These are phyloP conservation scores for Caenorhabditis doughertyi DNA, from an alignment of 2,888 invertebrate species.

Conservation along the genomic window DNA sequence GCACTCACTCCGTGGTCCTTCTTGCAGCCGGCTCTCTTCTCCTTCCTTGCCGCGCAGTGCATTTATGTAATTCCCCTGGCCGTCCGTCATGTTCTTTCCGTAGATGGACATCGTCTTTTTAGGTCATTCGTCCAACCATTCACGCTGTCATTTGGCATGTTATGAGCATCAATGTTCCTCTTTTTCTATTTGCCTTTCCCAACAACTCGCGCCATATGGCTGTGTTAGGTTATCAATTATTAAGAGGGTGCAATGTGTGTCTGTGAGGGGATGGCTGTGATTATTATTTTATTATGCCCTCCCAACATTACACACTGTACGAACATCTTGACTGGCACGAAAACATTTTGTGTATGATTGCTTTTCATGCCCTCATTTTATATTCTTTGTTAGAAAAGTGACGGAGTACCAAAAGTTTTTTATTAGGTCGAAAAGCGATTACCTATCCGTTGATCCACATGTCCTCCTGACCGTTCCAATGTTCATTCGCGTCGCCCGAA, in stretches of 20 bases:
- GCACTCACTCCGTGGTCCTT: constrained; percentile 47
- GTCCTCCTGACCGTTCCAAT: constrained; percentile 15
- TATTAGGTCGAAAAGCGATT: constrained; percentile 50
- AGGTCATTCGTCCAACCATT: constrained; percentile 39
- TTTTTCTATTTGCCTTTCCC: constrained; percentile 56
- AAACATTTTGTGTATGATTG: constrained; percentile 10
- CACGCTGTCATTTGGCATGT: constrained; percentile 49
- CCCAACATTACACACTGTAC: constrained; percentile 31
- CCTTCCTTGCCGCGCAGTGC: constrained; percentile 39
- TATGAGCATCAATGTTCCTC: constrained; percentile 36
- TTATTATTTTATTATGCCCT: constrained; percentile 58
- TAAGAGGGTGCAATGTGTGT: constrained; percentile 38
- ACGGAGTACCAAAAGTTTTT: constrained; percentile 20
- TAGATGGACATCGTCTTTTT: constrained; percentile 9
- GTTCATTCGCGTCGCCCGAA: not conserved
- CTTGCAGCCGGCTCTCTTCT: constrained; percentile 37
- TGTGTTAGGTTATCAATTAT: constrained; percentile 62
- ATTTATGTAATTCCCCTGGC: constrained; percentile 57
- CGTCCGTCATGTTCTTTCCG: constrained; percentile 36
- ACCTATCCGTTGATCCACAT: constrained; percentile 43
- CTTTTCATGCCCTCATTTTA: not conserved
- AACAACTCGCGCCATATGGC: constrained; percentile 55
- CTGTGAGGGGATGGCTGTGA: constrained; percentile 46
- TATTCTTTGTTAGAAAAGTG: constrained; percentile 18
- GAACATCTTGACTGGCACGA: constrained; percentile 9